Evolutionary conservation across 2,888 invertebrate genomes (phyloP), one percentile per base, ranked within the genome.

Genomic region (Rhagophthalmus giganteus): DNA sequence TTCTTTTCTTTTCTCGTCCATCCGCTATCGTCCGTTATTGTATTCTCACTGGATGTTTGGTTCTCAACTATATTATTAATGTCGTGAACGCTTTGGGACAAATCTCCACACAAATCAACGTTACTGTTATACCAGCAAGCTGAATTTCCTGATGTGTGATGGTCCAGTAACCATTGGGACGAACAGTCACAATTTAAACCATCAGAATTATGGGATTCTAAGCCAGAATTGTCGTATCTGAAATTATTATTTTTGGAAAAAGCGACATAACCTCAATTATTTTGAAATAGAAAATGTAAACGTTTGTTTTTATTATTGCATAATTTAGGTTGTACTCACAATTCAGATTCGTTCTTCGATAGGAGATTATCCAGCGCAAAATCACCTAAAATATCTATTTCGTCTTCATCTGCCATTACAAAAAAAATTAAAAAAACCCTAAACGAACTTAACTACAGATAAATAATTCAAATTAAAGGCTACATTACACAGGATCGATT

Each of bases 301-400:
- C n/a, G n/a, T n/a, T n/a, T n/a, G n/a, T n/a, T n/a, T n/a, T n/a
- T n/a, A n/a, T n/a, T n/a, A n/a, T n/a, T n/a, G n/a, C n/a, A n/a
- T n/a, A n/a, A n/a, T n/a, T n/a, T n/a, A n/a, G n/a, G n/a, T n/a
- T n/a, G n/a, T n/a, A n/a, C n/a, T n/a, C n/a, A 84, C 83, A 83
- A 79, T 71, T 79, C 79, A 63, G 79, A 76, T 63, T 77, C 81
- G 64, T 78, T 81, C 73, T 80, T 81, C 30, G 80, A 78, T 61
- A 83, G 75, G 65, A 82, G 80, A 66, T 79, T 81, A 76, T 85
- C 84, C 70, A 84, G 79, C 56, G 81, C 82, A 72, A 84, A 86
- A 76, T 86, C 86, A 56, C 86, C 86, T 62, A 87, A 76, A 68
- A 87, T 77, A 75, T 87, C 87, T 68, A 87, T 81, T 76, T 87